These are phyloP conservation scores for Timandra comae DNA, from an alignment of 2,888 invertebrate genomes.

Conservation along the genomic window DNA sequence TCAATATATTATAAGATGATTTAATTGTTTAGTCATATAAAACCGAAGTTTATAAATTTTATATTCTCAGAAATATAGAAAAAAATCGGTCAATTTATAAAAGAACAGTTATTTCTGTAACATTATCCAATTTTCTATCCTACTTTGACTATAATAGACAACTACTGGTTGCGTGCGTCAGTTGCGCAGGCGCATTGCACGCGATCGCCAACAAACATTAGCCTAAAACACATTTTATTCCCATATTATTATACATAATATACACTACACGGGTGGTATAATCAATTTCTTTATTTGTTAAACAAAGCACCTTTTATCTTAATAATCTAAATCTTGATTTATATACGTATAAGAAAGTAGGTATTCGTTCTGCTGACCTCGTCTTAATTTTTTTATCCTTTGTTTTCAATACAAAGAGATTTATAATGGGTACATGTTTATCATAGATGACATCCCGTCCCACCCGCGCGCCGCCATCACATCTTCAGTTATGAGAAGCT, in stretches of 20 bases:
- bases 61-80: constrained; percentile 14
- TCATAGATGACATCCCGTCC: constrained; percentile 4
- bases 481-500: constrained; percentile 5
- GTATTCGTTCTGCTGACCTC: constrained; percentile 52
- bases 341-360: no score
- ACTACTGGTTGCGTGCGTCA: constrained; percentile 39
- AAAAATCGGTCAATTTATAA: constrained; percentile 40
- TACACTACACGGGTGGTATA: constrained; percentile 14
- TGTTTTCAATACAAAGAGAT: constrained; percentile 39
- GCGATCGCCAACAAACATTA: constrained; percentile 30
- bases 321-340: constrained; percentile 37
- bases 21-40: no score
- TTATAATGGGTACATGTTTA: constrained; percentile 3
- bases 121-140: constrained; percentile 63
- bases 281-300: constrained; percentile 20
- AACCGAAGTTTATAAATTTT: no score
- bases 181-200: constrained; percentile 36
- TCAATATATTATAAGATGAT: no score
- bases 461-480: constrained; percentile 3
- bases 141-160: constrained; percentile 43
- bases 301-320: constrained; percentile 30
- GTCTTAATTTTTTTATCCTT: constrained; percentile 35
- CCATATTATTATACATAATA: constrained; percentile 5
- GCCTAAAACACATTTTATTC: constrained; percentile 3
- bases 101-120: constrained; percentile 42